These are phyloP conservation scores for Nothocercus julius DNA, from an alignment of 2,113 vertebrate species.

Conservation along the genomic window DNA sequence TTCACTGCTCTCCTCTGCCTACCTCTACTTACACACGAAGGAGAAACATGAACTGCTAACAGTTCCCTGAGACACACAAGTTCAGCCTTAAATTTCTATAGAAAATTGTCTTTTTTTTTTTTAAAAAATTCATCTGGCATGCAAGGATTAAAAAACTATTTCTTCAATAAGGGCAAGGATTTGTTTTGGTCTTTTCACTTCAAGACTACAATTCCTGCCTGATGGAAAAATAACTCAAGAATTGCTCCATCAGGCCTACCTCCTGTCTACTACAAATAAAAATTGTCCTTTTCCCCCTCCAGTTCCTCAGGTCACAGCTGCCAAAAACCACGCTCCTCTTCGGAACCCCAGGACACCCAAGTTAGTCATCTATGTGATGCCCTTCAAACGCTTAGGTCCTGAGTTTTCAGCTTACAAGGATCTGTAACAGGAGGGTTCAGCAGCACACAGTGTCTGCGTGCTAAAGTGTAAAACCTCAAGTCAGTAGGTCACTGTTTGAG, in stretches of 20 bases:
- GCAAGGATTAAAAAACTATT: neutral
- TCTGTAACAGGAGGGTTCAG: neutral
- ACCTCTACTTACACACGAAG: accelerated
- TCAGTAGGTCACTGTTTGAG: accelerated
- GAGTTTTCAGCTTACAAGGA: neutral
- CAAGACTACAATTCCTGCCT: neutral
- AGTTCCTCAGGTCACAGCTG: neutral
- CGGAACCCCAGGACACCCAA: neutral
- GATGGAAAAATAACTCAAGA: neutral
- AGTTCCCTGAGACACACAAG: neutral
- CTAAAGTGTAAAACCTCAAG: neutral
- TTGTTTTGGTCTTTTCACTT: neutral
- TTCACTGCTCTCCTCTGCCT: neutral
- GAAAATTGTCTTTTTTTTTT: neutral
- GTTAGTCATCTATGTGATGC: neutral
- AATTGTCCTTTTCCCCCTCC: neutral
- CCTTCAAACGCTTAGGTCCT: neutral
- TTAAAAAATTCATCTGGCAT: neutral
- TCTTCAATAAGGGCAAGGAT: neutral
- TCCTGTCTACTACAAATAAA: accelerated
- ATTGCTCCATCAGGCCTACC: neutral
- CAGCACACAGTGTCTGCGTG: neutral
- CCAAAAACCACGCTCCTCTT: neutral
- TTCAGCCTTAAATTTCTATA: accelerated
- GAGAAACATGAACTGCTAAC: accelerated